Base-by-base conservation (phyloP, 2,797 vertebrate genomes). In the Cryptoblepharus egeriae region DNA sequence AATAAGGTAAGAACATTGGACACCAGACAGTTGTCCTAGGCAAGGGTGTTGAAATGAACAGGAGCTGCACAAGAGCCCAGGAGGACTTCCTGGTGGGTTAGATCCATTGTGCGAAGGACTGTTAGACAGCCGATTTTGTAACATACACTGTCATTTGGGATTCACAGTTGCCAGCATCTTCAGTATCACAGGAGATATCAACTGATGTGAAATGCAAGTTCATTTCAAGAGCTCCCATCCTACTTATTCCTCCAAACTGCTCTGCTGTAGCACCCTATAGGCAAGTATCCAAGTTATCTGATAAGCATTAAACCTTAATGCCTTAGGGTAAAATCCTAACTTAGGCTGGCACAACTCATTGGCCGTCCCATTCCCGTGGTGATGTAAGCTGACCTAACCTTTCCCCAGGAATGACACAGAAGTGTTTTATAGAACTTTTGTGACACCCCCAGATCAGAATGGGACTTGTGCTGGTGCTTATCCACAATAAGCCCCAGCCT, bases 81-180 rank as follows among this genome's bases (percentile, higher is more conserved):
- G 42, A 61, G 39, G 35, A 45, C 3, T 15, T 55, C 45, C 16
- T 15, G 45, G 28, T 20, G 32, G 32, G 39, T 72, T 37, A 6
- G 22, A 60, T 10, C 60, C 45, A 37, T 22, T 20, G 45, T 7
- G 45, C 63, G 28, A 73, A 12, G 42, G n/a, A 75, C 57, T 68
- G 30, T 35, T 35, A 71, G 83, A n/a, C 91, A 24, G 12, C 67
- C 65, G 61, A 63, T 71, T 75, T 77, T 72, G 58, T 64, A 0
- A 0, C 9, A 0, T 0, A 11, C 45, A 28, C 67, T 32, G 30
- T 84, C 20, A 37, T 49, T 75, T 75, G 73, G 45, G n/a, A 11
- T 45, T 35, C 9, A 52, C 20, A 55, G 39, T 49, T 67, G 32
- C 39, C 13, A 12, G 32, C 57, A 18, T 65, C 49, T 57, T 67